Evolutionary conservation across 2,888 invertebrate genomes (phyloP), one percentile per base, ranked within the genome.

Genomic region (Euzetes globulus): DNA sequence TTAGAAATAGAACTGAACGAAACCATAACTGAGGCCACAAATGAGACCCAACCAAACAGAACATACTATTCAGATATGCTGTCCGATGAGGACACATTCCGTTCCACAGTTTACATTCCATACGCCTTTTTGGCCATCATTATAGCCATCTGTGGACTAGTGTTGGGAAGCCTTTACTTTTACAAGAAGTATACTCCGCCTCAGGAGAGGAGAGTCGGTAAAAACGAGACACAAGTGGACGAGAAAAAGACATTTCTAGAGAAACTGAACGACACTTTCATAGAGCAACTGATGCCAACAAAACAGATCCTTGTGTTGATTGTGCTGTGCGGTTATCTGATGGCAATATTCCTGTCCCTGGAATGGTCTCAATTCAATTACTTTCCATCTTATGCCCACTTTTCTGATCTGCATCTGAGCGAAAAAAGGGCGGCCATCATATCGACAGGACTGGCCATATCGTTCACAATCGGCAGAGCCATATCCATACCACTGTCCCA

Each of bases 291-390:
- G 15, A 65, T 65, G 63, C 63, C 63, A 1, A 33, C 63, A 33
- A 29, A 37, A 65, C n/a, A n/a, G 6, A 65, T 65, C 11, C 63
- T 65, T 4, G 3, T 9, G 9, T 2, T 65, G n/a, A 1, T 65
- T 4, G n/a, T 65, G 2, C 15, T 65, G 5, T 65, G 33, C n/a
- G 29, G 33, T 7, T 33, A 29, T 33, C 63, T 65, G 17, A 29
- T 65, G 37, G 22, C 63, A n/a, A 9, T 65, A 22, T 37, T 33
- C 63, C 19, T 33, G 19, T 29, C n/a, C n/a, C 37, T 33, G 1
- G 63, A 37, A 65, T 33, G 37, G 33, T 37, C 63, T 33, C 33
- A 65, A 29, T 65, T 65, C 17, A 65, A 65, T 65, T 65, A 65
- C 37, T 65, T 65, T 15, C 63, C 63, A 17, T 65, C 63, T 5